Evolutionary conservation across 2,797 vertebrate species (phyloP).

Genomic region (Brotula barbata): DNA sequence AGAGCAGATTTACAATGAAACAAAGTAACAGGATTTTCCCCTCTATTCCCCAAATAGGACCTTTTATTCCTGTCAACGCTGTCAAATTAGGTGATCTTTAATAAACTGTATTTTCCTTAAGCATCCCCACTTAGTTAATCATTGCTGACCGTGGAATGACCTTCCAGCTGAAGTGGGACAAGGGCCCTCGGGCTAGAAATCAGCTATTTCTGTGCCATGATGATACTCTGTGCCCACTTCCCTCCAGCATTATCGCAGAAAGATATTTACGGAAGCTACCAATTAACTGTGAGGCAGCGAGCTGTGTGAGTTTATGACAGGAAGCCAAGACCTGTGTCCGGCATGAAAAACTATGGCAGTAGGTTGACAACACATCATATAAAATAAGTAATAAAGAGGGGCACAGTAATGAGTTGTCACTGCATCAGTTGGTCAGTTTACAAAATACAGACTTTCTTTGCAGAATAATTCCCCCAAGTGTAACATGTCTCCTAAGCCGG

Average conservation of each 20-base stretch:
- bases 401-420: background rate
- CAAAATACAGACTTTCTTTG: no score
- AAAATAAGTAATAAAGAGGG: no score
- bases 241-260: slow-evolving; percentile 16
- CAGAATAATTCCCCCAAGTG: background rate
- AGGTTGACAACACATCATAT: background rate
- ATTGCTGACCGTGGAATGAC: slow-evolving; percentile 76
- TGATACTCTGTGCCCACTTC: slow-evolving; percentile 39
- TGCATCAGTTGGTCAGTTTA: no score
- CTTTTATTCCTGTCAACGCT: slow-evolving; percentile 1
- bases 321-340: slow-evolving; percentile 10
- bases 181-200: slow-evolving; percentile 66
- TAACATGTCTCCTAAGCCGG: no score
- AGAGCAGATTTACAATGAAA: background rate
- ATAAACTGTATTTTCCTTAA: slow-evolving; percentile 36
- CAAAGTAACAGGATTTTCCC: no score
- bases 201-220: slow-evolving; percentile 53
- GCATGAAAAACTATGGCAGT: slow-evolving; percentile 1
- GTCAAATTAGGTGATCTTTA: slow-evolving; percentile 14
- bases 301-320: slow-evolving; percentile 34
- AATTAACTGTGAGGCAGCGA: slow-evolving; percentile 36
- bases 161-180: slow-evolving; percentile 70
- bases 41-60: background rate
- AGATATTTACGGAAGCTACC: slow-evolving; percentile 17
- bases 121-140: slow-evolving; percentile 19